Percentiles rank a stretch among this genome's conserved stretches.
Evolutionary conservation across 2,888 invertebrate species (phyloP).

Genomic region (Diachrysia chrysitis): DNA sequence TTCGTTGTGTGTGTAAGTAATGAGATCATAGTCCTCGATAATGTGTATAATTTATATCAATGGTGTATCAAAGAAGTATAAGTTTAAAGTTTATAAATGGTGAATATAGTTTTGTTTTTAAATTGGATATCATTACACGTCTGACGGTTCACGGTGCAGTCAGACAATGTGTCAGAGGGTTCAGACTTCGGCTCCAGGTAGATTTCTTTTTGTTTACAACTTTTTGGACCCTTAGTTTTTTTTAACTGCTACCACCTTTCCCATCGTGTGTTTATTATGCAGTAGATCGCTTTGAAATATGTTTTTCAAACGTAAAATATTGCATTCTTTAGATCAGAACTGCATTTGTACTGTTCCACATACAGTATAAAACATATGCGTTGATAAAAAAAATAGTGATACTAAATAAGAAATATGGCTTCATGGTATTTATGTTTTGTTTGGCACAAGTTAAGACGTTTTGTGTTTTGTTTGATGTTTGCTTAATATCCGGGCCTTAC

Average conservation of each 20-base stretch:
- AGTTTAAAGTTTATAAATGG: not conserved
- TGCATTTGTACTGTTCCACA: not conserved
- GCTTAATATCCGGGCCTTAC: not conserved
- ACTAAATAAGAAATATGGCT: slow-evolving; percentile 22
- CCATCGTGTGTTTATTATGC: slow-evolving; percentile 33
- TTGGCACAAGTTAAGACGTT: slow-evolving; percentile 12
- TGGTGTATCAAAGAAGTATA: not conserved
- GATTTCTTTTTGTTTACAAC: slow-evolving; percentile 58
- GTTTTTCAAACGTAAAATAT: not conserved
- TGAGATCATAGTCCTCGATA: slow-evolving; percentile 53
- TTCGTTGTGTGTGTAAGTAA: slow-evolving; percentile 52
- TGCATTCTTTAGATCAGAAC: not conserved
- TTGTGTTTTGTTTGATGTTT: slow-evolving; percentile 9
- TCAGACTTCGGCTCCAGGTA: slow-evolving; percentile 58
- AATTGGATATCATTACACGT: slow-evolving; percentile 16
- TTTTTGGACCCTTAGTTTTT: slow-evolving; percentile 44
- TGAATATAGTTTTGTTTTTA: slow-evolving; percentile 6
- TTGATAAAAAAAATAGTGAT: slow-evolving; percentile 6
- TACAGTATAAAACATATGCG: not conserved
- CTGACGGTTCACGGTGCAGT: slow-evolving; percentile 2
- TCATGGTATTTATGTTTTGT: slow-evolving; percentile 10
- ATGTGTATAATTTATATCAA: slow-evolving; percentile 21
- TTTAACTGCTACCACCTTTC: slow-evolving; percentile 22
- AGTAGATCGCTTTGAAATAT: not conserved
- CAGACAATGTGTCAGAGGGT: slow-evolving; percentile 40